phyloP scores from a whole-genome alignment of 2,888 invertebrate species.

The Gerris lacustris region DNA sequence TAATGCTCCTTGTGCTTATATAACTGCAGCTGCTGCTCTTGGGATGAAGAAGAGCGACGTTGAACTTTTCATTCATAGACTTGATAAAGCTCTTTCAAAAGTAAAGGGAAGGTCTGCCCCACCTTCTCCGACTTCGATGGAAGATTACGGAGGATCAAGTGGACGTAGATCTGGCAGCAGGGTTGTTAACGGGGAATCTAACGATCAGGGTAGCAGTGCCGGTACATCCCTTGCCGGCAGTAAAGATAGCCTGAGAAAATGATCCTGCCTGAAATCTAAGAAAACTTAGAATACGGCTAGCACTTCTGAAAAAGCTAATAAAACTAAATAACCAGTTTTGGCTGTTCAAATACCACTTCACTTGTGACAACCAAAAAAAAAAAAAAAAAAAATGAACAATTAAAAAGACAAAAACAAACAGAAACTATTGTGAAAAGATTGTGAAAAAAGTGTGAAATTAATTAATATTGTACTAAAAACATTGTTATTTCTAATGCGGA shows the following conservation, averaged over 20 bases:
- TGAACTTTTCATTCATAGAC: constrained; percentile 52
- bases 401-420: no score
- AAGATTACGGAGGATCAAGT: constrained; percentile 33
- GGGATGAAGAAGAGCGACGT: constrained; percentile 55
- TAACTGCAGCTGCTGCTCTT: constrained; percentile 61
- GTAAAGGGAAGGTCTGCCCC: constrained; percentile 35
- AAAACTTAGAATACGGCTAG: not conserved
- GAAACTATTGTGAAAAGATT: no score
- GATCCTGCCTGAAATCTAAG: constrained; percentile 20
- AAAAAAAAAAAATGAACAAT: no score
- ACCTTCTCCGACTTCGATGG: constrained; percentile 35
- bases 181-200: constrained; percentile 31
- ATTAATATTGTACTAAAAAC: no score
- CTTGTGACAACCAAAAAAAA: no score
- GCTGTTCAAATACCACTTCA: no score
- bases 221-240: constrained; percentile 36
- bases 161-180: constrained; percentile 28
- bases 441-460: no score
- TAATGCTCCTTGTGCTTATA: constrained; percentile 48
- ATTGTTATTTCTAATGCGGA: no score
- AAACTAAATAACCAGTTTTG: no score
- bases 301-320: not conserved
- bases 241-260: constrained; percentile 36
- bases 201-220: constrained; percentile 33
- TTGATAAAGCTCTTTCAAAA: constrained; percentile 47